Percentiles rank a stretch among this genome's conserved stretches.
These are phyloP conservation scores for Eurytemora carolleeae DNA, from an alignment of 1,140 invertebrate species.

Conservation along the genomic window DNA sequence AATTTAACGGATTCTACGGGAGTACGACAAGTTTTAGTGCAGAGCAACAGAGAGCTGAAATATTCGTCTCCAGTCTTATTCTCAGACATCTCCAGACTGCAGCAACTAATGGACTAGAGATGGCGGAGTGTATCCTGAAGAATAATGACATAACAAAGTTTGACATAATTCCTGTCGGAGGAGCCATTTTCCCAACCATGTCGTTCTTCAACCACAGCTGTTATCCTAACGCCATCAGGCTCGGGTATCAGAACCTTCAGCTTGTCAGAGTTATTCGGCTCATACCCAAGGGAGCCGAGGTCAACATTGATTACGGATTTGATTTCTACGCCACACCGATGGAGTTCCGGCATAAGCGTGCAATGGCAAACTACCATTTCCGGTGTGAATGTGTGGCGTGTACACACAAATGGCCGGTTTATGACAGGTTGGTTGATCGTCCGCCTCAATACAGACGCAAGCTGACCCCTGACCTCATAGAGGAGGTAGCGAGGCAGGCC, in stretches of 20 bases:
- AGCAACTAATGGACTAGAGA: slow-evolving; percentile 9
- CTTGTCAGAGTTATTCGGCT: not conserved
- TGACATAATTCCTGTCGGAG: slow-evolving; percentile 47
- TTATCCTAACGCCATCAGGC: slow-evolving; percentile 52
- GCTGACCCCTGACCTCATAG: not conserved
- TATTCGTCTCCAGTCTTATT: slow-evolving; percentile 3
- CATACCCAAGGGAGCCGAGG: slow-evolving; percentile 1
- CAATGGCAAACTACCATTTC: slow-evolving; percentile 51
- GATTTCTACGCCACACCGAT: slow-evolving; percentile 6
- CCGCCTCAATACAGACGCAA: not conserved
- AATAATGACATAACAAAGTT: slow-evolving; percentile 15
- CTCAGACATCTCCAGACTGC: slow-evolving; percentile 6
- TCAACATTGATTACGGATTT: slow-evolving; percentile 13
- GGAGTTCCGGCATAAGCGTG: not conserved
- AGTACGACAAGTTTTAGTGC: not conserved
- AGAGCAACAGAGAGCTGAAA: not conserved
- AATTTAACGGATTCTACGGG: slow-evolving; percentile 10
- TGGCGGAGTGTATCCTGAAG: slow-evolving; percentile 11
- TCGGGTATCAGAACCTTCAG: slow-evolving; percentile 9
- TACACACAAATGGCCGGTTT: slow-evolving; percentile 48
- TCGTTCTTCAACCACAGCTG: slow-evolving; percentile 84
- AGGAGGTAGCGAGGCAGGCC: not conserved
- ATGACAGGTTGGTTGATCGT: slow-evolving; percentile 9
- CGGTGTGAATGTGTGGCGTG: slow-evolving; percentile 63
- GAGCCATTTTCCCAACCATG: slow-evolving; percentile 62